A percentile compares a stretch with the other conserved stretches of the same genome.
Evolutionary conservation across 2,888 invertebrate genomes (phyloP).

Genomic region (Mesodorylaimus sp.): DNA sequence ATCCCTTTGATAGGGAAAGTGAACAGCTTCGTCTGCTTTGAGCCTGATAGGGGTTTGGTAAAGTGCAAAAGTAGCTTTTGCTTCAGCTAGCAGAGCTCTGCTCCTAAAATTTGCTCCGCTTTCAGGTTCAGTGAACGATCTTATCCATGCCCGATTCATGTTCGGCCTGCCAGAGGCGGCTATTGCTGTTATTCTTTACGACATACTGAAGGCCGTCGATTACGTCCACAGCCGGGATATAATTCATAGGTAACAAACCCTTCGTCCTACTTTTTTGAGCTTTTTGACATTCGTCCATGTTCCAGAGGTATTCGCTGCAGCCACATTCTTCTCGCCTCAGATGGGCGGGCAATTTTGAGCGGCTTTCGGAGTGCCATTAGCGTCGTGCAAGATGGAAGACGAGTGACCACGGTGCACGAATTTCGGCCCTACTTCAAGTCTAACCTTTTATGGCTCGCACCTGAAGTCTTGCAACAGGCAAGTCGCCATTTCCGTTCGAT

Average conservation of each 20-base stretch:
- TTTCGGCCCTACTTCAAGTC: slow-evolving; percentile 51
- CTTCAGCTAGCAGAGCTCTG: no score
- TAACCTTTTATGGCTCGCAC: slow-evolving; percentile 73
- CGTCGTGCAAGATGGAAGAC: slow-evolving; percentile 50
- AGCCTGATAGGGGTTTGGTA: no score
- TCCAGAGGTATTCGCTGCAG: slow-evolving; percentile 59
- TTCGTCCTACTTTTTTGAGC: not conserved
- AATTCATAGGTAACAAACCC: slow-evolving; percentile 50
- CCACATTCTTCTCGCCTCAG: slow-evolving; percentile 57
- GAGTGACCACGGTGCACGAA: slow-evolving; percentile 50
- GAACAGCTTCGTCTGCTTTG: no score
- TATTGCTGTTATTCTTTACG: slow-evolving; percentile 56
- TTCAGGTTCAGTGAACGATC: slow-evolving; percentile 55
- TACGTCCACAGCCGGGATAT: slow-evolving; percentile 64
- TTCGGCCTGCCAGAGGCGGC: slow-evolving; percentile 61
- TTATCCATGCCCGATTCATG: slow-evolving; percentile 52
- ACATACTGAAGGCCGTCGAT: slow-evolving; percentile 55
- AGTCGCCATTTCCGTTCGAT: slow-evolving; percentile 4
- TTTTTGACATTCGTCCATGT: slow-evolving; percentile 15
- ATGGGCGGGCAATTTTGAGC: slow-evolving; percentile 51
- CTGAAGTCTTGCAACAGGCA: slow-evolving; percentile 68
- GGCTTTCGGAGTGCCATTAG: slow-evolving; percentile 61
- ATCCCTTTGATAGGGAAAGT: no score
- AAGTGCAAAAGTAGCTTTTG: no score
- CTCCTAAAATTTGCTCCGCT: no score